Evolutionary conservation across 2,797 vertebrate species (phyloP), one percentile per base, ranked within the genome.

Genomic region (Micromesistius poutassou): DNA sequence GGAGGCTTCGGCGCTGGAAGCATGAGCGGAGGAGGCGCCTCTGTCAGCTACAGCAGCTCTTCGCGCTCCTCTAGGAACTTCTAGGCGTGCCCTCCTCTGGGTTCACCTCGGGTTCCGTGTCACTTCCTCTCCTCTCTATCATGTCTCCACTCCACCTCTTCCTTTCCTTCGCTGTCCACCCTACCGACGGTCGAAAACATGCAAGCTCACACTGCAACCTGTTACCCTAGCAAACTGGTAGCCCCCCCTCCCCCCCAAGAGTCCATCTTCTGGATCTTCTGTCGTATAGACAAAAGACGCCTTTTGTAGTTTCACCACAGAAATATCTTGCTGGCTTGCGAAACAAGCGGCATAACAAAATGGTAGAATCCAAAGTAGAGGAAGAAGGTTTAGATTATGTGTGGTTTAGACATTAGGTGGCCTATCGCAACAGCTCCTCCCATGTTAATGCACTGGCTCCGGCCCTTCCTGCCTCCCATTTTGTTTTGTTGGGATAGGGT

Each of bases 281-380:
- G 84, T 87, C 76, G 28, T 75, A 40, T 75, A 89, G 87, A 91
- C 84, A 85, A 80, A 81, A 76, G 9, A 19, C 80, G 50, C 7
- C 25, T 72, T 78, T 88, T 89, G 87, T 91, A 88, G 87, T 91
- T 81, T 80, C 74, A 83, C 31, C 77, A 84, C 87, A 87, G 85
- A 87, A 28, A 84, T 82, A 87, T 84, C 83, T 72, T 30, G 9
- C 12, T 13, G 62, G 25, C 62, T 68, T 68, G 62, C 62, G 28
- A 25, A 28, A 10, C 28, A 8, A 1, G n/a, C 7, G 25, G 62
- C 62, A 12, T 68, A 68, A 68, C 62, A 68, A 68, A 68, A 28
- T 68, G 62, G 62, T 25, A 87, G 82, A 77, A 66, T 74, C 30
- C 16, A 28, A 66, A 72, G 76, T 2, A 31, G 31, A 74, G 30